These are phyloP conservation scores for Prietella phreatophila DNA, from an alignment of 2,113 vertebrate genomes.

Conservation along the genomic window DNA sequence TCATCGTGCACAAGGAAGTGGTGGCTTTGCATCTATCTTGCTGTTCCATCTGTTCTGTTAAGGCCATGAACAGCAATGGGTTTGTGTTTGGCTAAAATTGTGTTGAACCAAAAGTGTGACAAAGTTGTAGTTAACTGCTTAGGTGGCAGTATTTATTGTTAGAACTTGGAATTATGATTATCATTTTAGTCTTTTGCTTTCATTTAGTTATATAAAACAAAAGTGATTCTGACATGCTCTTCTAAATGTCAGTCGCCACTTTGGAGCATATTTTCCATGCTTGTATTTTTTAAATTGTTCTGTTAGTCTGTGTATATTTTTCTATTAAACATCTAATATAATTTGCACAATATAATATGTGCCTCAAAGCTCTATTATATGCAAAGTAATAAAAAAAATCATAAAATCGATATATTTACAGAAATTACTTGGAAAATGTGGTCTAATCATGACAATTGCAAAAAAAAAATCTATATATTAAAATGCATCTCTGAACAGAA, in stretches of 20 bases:
- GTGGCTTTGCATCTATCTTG: slow-evolving; percentile 12
- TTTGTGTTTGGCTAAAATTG: slow-evolving; percentile 57
- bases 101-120: slow-evolving; percentile 54
- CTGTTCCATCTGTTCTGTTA: slow-evolving; percentile 28
- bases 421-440: slow-evolving; percentile 45
- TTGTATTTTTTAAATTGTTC: slow-evolving; percentile 59
- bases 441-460: slow-evolving; percentile 56
- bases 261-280: slow-evolving; percentile 54
- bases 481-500: slow-evolving; percentile 46
- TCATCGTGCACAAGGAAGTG: slow-evolving; percentile 1
- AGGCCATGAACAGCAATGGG: slow-evolving; percentile 35
- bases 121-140: slow-evolving; percentile 40
- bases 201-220: slow-evolving; percentile 46
- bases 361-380: slow-evolving; percentile 65
- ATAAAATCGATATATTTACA: slow-evolving; percentile 59
- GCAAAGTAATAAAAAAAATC: slow-evolving; percentile 51
- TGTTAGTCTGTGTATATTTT: slow-evolving; percentile 65
- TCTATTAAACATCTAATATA: slow-evolving; percentile 60
- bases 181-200: slow-evolving; percentile 52
- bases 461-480: slow-evolving; percentile 38
- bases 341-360: slow-evolving; percentile 72
- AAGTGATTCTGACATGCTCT: slow-evolving; percentile 37
- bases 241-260: slow-evolving; percentile 59
- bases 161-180: slow-evolving; percentile 53
- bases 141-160: slow-evolving; percentile 52